A percentile compares a stretch with the other conserved stretches of the same genome.
Evolutionary conservation across 1,140 invertebrate genomes (phyloP).

Genomic region (Scylla paramamosain): DNA sequence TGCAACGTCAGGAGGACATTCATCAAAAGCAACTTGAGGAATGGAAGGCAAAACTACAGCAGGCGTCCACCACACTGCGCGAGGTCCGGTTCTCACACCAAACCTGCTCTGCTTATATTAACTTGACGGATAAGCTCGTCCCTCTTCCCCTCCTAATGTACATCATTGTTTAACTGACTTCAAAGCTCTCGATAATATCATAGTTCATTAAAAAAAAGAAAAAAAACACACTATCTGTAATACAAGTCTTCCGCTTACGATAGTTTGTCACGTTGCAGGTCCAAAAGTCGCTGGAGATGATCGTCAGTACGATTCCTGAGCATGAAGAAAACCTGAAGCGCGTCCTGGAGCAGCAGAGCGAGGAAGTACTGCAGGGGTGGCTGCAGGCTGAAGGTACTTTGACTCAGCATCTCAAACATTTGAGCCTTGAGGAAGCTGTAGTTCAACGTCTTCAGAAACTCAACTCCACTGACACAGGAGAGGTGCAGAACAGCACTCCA

Average conservation of each 20-base stretch:
- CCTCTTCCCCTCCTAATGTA: no score
- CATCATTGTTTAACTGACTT: no score
- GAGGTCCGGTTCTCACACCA: background rate
- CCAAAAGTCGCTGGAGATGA: constrained; percentile 35
- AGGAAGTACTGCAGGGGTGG: background rate
- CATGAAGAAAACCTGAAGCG: constrained; percentile 25
- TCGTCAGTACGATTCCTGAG: constrained; percentile 35
- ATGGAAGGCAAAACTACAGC: background rate
- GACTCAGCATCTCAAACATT: background rate
- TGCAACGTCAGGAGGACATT: constrained; percentile 54
- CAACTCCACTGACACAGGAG: background rate
- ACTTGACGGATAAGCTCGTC: no score
- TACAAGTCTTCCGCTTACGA: no score
- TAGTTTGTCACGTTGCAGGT: background rate
- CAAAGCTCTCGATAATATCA: no score
- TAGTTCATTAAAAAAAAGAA: no score
- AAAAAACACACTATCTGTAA: no score
- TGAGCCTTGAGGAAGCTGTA: no score
- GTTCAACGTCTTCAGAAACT: background rate
- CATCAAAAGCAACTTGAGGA: constrained; percentile 43
- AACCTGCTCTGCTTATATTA: background rate
- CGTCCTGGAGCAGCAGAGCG: constrained; percentile 5
- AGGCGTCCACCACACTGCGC: background rate
- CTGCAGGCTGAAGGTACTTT: background rate
- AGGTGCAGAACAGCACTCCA: background rate